These are phyloP conservation scores for Hoplostethus mediterraneus DNA, from an alignment of 2,797 vertebrate genomes.

Conservation along the genomic window DNA sequence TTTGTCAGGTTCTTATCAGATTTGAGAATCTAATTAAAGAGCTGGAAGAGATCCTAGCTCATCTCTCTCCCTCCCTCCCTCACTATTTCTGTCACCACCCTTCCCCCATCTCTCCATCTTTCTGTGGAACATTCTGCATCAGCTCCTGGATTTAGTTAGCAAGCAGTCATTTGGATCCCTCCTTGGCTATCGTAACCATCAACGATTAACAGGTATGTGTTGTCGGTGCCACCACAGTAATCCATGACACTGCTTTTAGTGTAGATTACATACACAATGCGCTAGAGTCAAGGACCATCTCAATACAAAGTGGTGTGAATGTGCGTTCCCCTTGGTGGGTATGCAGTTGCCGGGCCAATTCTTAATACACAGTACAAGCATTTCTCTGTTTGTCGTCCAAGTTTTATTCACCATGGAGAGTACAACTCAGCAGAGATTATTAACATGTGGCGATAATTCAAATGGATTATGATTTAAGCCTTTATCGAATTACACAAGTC, in stretches of 20 bases:
- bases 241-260: constrained; percentile 9
- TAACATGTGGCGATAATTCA: constrained; percentile 27
- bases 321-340: constrained; percentile 6
- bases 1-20: constrained; percentile 52
- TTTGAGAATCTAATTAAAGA: constrained; percentile 49
- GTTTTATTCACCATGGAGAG: constrained; percentile 30
- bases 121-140: constrained; percentile 23
- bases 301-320: neutral
- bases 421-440: constrained; percentile 24
- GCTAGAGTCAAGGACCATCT: constrained; percentile 11
- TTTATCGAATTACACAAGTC: constrained; percentile 24
- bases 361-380: constrained; percentile 23
- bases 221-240: neutral
- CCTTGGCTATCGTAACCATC: constrained; percentile 8
- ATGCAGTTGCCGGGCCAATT: constrained; percentile 20
- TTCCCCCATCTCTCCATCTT: too few relatives aligned
- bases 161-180: constrained; percentile 7
- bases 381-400: constrained; percentile 6
- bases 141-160: constrained; percentile 45
- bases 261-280: constrained; percentile 8
- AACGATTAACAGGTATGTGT: constrained; percentile 4
- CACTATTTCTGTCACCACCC: neutral
- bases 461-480: constrained; percentile 22
- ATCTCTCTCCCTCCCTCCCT: neutral
- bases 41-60: constrained; percentile 18